Conservation (phyloP, 2,113 vertebrate species). For the Rhadina sibilatrix region DNA sequence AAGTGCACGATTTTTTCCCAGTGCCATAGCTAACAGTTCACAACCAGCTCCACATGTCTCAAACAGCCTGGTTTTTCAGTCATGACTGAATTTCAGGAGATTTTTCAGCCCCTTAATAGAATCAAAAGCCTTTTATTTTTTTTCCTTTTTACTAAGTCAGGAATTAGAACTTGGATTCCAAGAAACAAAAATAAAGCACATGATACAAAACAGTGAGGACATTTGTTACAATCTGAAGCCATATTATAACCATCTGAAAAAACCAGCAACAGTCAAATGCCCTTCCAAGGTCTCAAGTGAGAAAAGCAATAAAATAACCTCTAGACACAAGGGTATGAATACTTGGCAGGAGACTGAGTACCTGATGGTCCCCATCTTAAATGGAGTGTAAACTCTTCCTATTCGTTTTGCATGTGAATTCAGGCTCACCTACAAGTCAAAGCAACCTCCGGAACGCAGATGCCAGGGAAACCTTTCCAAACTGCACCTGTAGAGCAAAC, state of each 20-base stretch:
- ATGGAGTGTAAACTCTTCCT: neutral
- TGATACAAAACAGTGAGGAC: rapidly evolving
- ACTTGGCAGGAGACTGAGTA: neutral
- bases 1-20: rapidly evolving
- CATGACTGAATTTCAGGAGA: neutral
- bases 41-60: neutral
- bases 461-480: neutral
- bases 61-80: neutral
- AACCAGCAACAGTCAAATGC: neutral
- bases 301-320: neutral
- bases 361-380: neutral
- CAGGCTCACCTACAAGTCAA: neutral
- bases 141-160: neutral
- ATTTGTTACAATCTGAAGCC: neutral
- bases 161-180: neutral
- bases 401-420: neutral
- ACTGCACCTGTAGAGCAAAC: neutral
- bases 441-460: neutral
- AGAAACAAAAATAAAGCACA: neutral
- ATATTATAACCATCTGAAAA: neutral
- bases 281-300: neutral
- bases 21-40: neutral
- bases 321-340: neutral
- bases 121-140: neutral
- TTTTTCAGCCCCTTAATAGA: neutral